Base-by-base conservation (phyloP, 1,140 invertebrate genomes). In the Diorhabda elongata region DNA sequence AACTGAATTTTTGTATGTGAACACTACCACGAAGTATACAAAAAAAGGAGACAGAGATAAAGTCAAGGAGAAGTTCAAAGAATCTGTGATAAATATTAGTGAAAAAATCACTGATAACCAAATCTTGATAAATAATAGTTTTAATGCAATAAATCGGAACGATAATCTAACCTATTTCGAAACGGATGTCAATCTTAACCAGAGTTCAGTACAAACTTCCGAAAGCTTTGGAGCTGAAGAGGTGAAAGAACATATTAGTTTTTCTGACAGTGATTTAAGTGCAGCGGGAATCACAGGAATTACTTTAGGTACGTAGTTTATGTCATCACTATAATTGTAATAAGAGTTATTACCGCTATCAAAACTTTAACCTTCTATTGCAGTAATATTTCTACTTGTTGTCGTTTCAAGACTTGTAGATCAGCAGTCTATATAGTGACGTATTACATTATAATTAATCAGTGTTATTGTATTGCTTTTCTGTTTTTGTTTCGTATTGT, bases 241-340 rank as follows among this genome's bases (percentile, higher is more conserved):
- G 64, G 52, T 59, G 26, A 65, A 69, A 44, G 41, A 63, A 26
- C n/a, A 62, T 69, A 58, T 42, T 64, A 41, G 66, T 69, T 11
- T 71, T 73, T 26, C 61, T 58, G 62, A 64, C 26, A 74, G 71
- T 44, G 76, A 75, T 66, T 60, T 90, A 75, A 88, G 90, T 73
- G 89, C 89, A 42, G 89, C 88, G 3, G 87, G 86, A 57, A 91
- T 91, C 69, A 90, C 89, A 11, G 88, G 89, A 57, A 91, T 90
- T 71, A 90, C 88, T 59, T 85, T 91, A 66, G 89, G 26, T 26
- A 26, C 26, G 26, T 26, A 26, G 26, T 26, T 26, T 26, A 1
- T 26, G 26, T 26, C 26, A 26, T 26, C 26, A 26, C 26, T 26
- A 26, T 26, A 26, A 26, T 26, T 26, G 26, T 26, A 26, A 26